Base-by-base conservation (phyloP, 2,888 invertebrate genomes). In the Zootermopsis nevadensis region DNA sequence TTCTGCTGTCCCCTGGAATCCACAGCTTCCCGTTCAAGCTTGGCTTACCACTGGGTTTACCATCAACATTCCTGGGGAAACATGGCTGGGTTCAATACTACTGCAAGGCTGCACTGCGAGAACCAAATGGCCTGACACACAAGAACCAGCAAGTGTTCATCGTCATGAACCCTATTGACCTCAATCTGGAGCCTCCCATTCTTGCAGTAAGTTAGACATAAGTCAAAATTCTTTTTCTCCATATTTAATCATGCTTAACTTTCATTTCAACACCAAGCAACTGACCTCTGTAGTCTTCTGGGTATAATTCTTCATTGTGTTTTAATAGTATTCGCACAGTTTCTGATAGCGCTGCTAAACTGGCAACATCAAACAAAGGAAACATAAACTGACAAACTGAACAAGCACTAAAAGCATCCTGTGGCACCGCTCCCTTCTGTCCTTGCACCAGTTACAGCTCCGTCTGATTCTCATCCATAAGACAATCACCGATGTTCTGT, bases 141-240 rank as follows among this genome's bases (percentile, higher is more conserved):
- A 98, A 98, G 89, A 98, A 98, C 89, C 97, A 98, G 89, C 98
- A 98, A 90, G 98, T 98, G n/a, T 98, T 98, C 89, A 97, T 98
- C 87, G 97, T 98, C 4, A 97, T 98, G 97, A 98, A 97, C 89
- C 98, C 98, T 7, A 97, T 98, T 86, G 97, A 98, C 89, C 91
- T 98, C 87, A 98, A 98, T 90, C 90, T 96, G 89, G 98, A 98
- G 88, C 96, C 97, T 67, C 94, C 96, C 12, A 94, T 96, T 86
- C 90, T 98, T 86, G 93, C 97, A 88, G 98, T 98, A 91, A 94
- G 94, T 93, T 48, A n/a, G 7, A 48, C 48, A 48, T 4, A 48
- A 48, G 19, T 19, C 4, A 19, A 48, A 8, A 7, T 48, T 3
- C 1, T 19, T 1, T 48, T 19, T 48, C 19, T 19, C 19, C 22